Percentiles rank a stretch among this genome's conserved stretches.
These are phyloP conservation scores for Phasianus colchicus DNA, from an alignment of 2,113 vertebrate species.

Conservation along the genomic window DNA sequence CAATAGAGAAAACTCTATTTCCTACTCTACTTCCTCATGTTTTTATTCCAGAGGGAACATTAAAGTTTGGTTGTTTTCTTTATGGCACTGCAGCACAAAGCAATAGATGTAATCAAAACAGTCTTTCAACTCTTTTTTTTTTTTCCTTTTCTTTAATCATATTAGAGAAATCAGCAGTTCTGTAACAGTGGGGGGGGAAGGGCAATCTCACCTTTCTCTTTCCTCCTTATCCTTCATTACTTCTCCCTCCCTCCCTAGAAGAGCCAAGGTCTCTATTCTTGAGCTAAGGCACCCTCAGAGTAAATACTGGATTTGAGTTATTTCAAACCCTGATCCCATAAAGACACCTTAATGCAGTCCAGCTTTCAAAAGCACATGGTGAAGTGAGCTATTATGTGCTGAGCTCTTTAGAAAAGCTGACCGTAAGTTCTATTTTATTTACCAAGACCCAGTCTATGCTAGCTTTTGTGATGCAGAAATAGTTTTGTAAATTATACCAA, in stretches of 20 bases:
- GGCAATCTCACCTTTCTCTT: neutral
- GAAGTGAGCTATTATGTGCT: neutral
- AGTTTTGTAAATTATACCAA: constrained; percentile 7
- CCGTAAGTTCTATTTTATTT: neutral
- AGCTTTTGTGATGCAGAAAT: neutral
- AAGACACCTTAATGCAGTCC: neutral
- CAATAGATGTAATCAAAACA: constrained; percentile 17
- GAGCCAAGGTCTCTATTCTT: neutral
- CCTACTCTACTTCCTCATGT: neutral
- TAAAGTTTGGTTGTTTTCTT: constrained; percentile 5
- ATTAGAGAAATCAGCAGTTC: constrained; percentile 48
- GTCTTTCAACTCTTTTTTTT: neutral
- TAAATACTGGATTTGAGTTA: neutral
- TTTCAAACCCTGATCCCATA: neutral
- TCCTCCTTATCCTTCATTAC: neutral
- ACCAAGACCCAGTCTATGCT: neutral
- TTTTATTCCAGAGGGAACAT: neutral
- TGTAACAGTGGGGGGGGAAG: neutral
- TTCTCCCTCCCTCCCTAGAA: neutral
- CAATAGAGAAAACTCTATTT: neutral
- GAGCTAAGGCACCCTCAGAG: neutral
- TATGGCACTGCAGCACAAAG: neutral
- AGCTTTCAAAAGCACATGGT: neutral
- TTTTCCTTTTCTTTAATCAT: neutral
- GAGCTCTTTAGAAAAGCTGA: constrained; percentile 13